A percentile compares a stretch with the other conserved stretches of the same genome.
These are phyloP conservation scores for Aproaerema taeniolella DNA, from an alignment of 2,888 invertebrate genomes.

Conservation along the genomic window DNA sequence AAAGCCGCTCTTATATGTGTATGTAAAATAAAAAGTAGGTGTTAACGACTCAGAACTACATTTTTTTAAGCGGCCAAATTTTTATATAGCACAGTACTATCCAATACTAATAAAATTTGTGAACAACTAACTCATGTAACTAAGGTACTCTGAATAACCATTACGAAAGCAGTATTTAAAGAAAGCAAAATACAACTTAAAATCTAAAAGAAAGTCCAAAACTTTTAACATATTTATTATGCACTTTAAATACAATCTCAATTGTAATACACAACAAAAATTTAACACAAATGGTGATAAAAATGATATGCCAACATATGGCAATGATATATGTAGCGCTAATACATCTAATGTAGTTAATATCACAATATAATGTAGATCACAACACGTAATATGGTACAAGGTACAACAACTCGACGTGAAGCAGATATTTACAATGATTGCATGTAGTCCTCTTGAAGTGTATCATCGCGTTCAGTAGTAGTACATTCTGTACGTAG, in stretches of 20 bases:
- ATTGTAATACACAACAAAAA: slow-evolving; percentile 35
- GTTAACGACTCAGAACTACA: neutral
- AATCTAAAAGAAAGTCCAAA: slow-evolving; percentile 49
- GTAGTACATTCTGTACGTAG: slow-evolving; percentile 74
- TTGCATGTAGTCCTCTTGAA: slow-evolving; percentile 29
- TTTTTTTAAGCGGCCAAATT: slow-evolving; percentile 1
- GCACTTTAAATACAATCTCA: slow-evolving; percentile 37
- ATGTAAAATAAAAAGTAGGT: neutral
- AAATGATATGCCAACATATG: slow-evolving; percentile 6
- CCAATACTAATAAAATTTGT: too few relatives aligned
- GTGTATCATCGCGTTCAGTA: slow-evolving; percentile 38
- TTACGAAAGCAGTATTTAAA: too few relatives aligned
- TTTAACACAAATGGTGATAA: slow-evolving; percentile 19
- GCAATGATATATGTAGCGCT: slow-evolving; percentile 4
- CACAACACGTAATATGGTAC: slow-evolving; percentile 56
- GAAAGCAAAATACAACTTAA: too few relatives aligned
- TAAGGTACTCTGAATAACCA: too few relatives aligned
- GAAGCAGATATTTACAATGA: slow-evolving; percentile 34
- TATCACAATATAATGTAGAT: slow-evolving; percentile 66
- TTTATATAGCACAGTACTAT: too few relatives aligned
- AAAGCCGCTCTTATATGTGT: too few relatives aligned
- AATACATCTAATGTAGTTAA: slow-evolving; percentile 32
- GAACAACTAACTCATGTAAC: too few relatives aligned
- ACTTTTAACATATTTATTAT: slow-evolving; percentile 56
- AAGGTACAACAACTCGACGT: slow-evolving; percentile 53